Percentiles rank a stretch among this genome's conserved stretches.
These are phyloP conservation scores for Timema cristinae DNA, from an alignment of 2,888 invertebrate species.

Conservation along the genomic window DNA sequence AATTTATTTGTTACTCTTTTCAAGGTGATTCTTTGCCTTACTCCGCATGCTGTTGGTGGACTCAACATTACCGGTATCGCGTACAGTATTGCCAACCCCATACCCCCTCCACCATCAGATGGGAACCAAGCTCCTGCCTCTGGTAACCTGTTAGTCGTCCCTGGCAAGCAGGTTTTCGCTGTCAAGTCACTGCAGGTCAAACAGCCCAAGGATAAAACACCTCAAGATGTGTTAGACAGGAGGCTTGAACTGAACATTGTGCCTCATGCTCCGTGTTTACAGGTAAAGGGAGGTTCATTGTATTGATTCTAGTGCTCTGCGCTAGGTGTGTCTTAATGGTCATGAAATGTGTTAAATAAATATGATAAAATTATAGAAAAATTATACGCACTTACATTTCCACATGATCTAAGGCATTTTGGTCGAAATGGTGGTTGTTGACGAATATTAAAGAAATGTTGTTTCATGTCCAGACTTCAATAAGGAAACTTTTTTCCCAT, in stretches of 20 bases:
- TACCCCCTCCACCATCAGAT: constrained; percentile 41
- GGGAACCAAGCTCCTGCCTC: constrained; percentile 27
- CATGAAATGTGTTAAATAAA: no score
- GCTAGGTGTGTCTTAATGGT: no score
- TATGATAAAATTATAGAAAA: no score
- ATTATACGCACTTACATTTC: no score
- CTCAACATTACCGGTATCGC: constrained; percentile 70
- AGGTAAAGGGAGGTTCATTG: constrained; percentile 50
- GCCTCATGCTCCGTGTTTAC: constrained; percentile 75
- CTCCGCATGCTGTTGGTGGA: constrained; percentile 69
- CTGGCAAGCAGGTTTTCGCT: constrained; percentile 56
- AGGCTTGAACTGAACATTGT: constrained; percentile 71
- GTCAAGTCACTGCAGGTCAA: constrained; percentile 56
- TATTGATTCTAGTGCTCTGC: no score
- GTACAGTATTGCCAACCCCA: constrained; percentile 52
- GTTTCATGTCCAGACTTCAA: no score
- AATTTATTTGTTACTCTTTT: constrained; percentile 17
- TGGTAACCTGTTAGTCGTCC: constrained; percentile 45
- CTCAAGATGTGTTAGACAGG: constrained; percentile 57
- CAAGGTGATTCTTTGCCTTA: constrained; percentile 63
- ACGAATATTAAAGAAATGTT: no score
- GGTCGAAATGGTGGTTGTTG: no score
- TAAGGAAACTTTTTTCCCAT: no score
- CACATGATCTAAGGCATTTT: no score
- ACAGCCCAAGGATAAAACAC: constrained; percentile 48